Conservation (phyloP, 30 jellyfish, hydroid and myxozoan genomes). For the Cassiopea andromeda region DNA sequence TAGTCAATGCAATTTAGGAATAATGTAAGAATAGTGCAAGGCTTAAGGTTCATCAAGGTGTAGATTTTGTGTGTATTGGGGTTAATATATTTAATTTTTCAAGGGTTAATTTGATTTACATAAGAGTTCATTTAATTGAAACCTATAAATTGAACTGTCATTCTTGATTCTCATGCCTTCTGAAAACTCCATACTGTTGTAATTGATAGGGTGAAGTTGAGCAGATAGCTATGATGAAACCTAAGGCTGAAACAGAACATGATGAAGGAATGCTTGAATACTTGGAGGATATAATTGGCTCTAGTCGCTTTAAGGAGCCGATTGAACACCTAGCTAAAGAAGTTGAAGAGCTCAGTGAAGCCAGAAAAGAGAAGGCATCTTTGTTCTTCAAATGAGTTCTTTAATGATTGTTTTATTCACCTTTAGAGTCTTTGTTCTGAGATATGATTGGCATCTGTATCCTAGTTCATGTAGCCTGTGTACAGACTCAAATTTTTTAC, state of each 20-base stretch:
- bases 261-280: conserved; percentile 99
- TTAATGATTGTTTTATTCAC: not conserved
- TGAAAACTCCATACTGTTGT: not conserved
- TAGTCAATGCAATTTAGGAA: too few relatives aligned
- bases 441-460: too few relatives aligned
- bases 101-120: too few relatives aligned
- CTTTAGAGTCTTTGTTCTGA: not conserved
- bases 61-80: too few relatives aligned
- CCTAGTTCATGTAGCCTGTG: too few relatives aligned
- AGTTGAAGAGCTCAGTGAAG: conserved; percentile 88
- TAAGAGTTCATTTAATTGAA: too few relatives aligned
- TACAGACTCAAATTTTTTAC: too few relatives aligned
- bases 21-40: too few relatives aligned
- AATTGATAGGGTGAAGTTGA: conserved; percentile 94
- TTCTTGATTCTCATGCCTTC: not conserved
- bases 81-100: too few relatives aligned
- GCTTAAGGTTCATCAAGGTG: too few relatives aligned
- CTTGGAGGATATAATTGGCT: conserved; percentile 95
- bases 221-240: conserved; percentile 96
- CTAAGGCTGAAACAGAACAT: conserved; percentile 93
- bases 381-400: not conserved
- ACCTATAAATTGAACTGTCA: too few relatives aligned
- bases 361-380: conserved; percentile 83
- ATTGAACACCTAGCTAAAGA: conserved; percentile 68
- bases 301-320: conserved; percentile 89